phyloP scores from a whole-genome alignment of 2,888 invertebrate genomes.

The Empis stercorea region DNA sequence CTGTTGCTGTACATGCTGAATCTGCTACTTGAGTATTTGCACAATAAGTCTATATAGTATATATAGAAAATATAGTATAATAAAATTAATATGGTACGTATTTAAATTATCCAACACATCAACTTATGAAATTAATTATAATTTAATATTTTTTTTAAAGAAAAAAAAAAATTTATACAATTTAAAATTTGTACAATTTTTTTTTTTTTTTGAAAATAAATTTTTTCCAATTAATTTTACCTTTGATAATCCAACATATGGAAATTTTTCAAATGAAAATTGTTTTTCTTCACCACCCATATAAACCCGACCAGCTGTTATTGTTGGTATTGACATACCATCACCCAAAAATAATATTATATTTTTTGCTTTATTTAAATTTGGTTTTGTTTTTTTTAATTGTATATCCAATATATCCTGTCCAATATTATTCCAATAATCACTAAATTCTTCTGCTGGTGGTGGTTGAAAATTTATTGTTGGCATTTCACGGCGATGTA shows the following conservation, averaged over 20 bases:
- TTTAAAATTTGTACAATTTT: no score
- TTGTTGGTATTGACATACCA: conserved; percentile 75
- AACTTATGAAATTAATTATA: no score
- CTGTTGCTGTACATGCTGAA: conserved; percentile 74
- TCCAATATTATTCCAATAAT: conserved; percentile 40
- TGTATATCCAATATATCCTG: conserved; percentile 34
- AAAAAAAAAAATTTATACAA: no score
- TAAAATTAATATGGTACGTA: no score
- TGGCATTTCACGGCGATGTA: conserved; percentile 28
- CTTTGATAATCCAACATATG: conserved; percentile 62
- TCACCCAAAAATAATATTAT: conserved; percentile 64
- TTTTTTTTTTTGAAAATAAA: no score
- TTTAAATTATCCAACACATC: no score
- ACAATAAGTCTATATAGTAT: conserved; percentile 68
- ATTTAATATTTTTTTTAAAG: no score
- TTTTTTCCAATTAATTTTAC: no score
- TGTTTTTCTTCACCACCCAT: conserved; percentile 64
- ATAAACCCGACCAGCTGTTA: conserved; percentile 65
- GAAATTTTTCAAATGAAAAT: conserved; percentile 64
- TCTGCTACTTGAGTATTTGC: conserved; percentile 69
- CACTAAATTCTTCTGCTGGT: conserved; percentile 24
- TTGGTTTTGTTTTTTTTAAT: conserved; percentile 23
- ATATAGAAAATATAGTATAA: conserved; percentile 10
- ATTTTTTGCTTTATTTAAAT: conserved; percentile 41
- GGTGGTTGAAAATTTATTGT: conserved; percentile 23